These are phyloP conservation scores for Campopleginae sp. DNA, from an alignment of 2,888 invertebrate genomes.

Conservation along the genomic window DNA sequence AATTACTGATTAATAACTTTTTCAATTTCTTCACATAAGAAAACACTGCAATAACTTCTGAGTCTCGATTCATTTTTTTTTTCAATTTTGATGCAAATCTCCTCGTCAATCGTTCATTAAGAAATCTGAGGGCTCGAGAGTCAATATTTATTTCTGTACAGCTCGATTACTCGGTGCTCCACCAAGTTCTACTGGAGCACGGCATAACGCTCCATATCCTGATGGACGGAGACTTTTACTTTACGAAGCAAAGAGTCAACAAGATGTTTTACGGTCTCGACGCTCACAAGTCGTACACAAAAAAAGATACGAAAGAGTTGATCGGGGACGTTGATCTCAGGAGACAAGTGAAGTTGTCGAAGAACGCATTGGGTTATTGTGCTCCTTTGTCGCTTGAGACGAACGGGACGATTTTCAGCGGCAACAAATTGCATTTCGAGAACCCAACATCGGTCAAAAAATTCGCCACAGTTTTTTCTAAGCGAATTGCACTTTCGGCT, in stretches of 20 bases:
- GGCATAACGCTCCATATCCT: slow-evolving; percentile 93
- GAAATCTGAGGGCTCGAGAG: not conserved
- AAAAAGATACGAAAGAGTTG: slow-evolving; percentile 89
- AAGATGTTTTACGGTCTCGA: slow-evolving; percentile 93
- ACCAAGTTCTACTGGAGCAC: slow-evolving; percentile 92
- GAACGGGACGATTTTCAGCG: slow-evolving; percentile 91
- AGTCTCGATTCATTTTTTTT: not conserved
- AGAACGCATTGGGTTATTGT: slow-evolving; percentile 91
- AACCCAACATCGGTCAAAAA: slow-evolving; percentile 87
- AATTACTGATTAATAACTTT: not conserved
- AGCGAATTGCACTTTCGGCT: slow-evolving; percentile 88
- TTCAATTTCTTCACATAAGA: not conserved
- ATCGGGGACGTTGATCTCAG: slow-evolving; percentile 90
- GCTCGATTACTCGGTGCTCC: slow-evolving; percentile 93
- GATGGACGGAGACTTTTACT: slow-evolving; percentile 92
- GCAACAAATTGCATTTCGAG: slow-evolving; percentile 86
- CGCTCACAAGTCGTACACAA: slow-evolving; percentile 90
- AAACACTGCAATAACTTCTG: too few relatives aligned
- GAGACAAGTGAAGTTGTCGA: slow-evolving; percentile 91
- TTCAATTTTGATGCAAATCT: not conserved
- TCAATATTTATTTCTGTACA: slow-evolving; percentile 77
- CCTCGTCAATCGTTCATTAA: not conserved
- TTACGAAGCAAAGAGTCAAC: slow-evolving; percentile 89
- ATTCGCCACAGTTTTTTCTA: slow-evolving; percentile 88
- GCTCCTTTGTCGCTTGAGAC: slow-evolving; percentile 93